Conservation (phyloP, 2,888 invertebrate species). For the Dugesia japonica region DNA sequence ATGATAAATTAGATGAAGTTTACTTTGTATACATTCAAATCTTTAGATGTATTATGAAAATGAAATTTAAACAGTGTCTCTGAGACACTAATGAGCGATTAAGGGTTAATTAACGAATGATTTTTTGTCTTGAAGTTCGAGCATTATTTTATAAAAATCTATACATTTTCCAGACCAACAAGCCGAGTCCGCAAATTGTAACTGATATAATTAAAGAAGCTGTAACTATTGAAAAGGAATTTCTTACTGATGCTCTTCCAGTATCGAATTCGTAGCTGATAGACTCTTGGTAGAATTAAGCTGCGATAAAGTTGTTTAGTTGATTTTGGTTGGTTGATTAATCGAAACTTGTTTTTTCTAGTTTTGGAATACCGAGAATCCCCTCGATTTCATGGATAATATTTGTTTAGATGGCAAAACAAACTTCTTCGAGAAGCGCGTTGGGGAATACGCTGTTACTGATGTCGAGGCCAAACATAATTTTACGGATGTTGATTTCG, state of each 20-base stretch:
- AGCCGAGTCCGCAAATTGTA: slow-evolving; percentile 63
- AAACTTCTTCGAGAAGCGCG: slow-evolving; percentile 97
- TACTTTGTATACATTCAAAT: too few species aligned
- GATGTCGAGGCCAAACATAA: slow-evolving; percentile 78
- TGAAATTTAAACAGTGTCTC: too few species aligned
- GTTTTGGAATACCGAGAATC: slow-evolving; percentile 76
- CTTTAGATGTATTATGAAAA: too few species aligned
- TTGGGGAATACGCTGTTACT: slow-evolving; percentile 88
- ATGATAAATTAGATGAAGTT: too few species aligned
- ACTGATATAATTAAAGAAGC: slow-evolving; percentile 74
- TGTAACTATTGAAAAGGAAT: slow-evolving; percentile 85
- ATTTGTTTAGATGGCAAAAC: slow-evolving; percentile 98
- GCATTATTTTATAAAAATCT: too few species aligned
- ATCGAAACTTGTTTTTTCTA: slow-evolving; percentile 46
- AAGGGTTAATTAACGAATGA: too few species aligned
- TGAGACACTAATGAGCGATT: too few species aligned
- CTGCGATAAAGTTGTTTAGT: too few species aligned
- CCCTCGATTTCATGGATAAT: slow-evolving; percentile 96
- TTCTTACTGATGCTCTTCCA: slow-evolving; percentile 84
- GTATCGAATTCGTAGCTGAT: too few species aligned
- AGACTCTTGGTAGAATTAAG: too few species aligned
- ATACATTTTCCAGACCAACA: slow-evolving; percentile 52
- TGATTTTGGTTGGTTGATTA: too few species aligned
- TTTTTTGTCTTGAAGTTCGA: too few species aligned
- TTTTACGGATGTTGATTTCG: not conserved